Percentiles rank a stretch among this genome's conserved stretches.
Evolutionary conservation across 2,888 invertebrate genomes (phyloP).

Genomic region (Pristionchus maxplancki): DNA sequence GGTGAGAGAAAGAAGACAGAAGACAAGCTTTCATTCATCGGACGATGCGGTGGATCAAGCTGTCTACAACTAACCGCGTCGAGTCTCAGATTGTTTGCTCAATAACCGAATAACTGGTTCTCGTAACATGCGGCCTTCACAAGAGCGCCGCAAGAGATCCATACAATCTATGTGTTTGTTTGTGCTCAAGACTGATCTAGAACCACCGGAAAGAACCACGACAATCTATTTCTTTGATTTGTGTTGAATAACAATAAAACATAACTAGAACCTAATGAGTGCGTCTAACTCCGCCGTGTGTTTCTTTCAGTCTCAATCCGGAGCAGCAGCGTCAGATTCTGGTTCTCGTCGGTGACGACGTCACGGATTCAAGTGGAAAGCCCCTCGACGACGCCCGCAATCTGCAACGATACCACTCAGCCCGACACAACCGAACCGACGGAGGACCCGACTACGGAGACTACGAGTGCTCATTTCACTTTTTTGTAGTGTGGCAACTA

Average conservation of each 20-base stretch:
- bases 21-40: not conserved
- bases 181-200: not conserved
- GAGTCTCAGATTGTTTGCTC: conserved; percentile 7
- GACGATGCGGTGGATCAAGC: not conserved
- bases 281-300: conserved; percentile 9
- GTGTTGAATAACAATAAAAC: not conserved
- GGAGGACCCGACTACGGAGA: conserved; percentile 43
- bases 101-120: conserved; percentile 43
- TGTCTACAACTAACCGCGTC: conserved; percentile 2
- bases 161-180: not conserved
- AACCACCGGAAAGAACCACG: not conserved
- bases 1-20: conserved; percentile 52
- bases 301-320: conserved; percentile 53
- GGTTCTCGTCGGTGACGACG: conserved; percentile 55
- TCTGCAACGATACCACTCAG: conserved; percentile 1
- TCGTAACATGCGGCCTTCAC: conserved; percentile 29
- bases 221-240: not conserved
- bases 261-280: not conserved
- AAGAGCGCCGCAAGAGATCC: not conserved
- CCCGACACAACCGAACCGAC: conserved; percentile 24
- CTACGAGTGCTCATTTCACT: conserved; percentile 46
- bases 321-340: conserved; percentile 57
- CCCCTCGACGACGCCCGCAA: conserved; percentile 14
- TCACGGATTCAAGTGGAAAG: conserved; percentile 41
- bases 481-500: not conserved